Conservation (phyloP, 2,797 vertebrate species). For the Lerista edwardsae region DNA sequence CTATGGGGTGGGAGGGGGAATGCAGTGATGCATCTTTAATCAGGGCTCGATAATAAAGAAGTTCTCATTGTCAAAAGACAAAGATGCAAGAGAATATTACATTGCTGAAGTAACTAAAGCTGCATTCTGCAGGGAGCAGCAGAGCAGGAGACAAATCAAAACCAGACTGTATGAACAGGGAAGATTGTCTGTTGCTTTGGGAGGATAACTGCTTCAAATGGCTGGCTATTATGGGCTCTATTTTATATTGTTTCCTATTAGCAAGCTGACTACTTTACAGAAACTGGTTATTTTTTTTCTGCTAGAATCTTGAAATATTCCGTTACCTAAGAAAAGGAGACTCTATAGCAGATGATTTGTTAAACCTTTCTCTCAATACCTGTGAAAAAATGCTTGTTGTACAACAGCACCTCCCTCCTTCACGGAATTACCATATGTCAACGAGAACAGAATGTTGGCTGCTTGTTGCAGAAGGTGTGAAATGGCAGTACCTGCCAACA, state of each 20-base stretch:
- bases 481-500: not conserved
- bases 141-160: not conserved
- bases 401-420: slow-evolving; percentile 8
- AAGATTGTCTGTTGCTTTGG: not conserved
- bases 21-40: slow-evolving; percentile 41
- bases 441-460: accelerated
- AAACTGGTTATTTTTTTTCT: not conserved
- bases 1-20: not conserved
- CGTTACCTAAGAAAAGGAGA: accelerated
- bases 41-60: slow-evolving; percentile 13
- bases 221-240: accelerated
- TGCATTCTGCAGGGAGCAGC: slow-evolving; percentile 29
- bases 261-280: not conserved
- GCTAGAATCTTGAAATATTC: accelerated
- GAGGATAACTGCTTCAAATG: not conserved
- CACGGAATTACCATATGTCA: not conserved
- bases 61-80: slow-evolving; percentile 18
- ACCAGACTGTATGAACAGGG: slow-evolving; percentile 33
- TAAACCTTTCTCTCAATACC: not conserved
- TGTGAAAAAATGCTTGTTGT: accelerated
- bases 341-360: not conserved
- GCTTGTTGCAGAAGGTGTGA: not conserved
- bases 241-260: not conserved
- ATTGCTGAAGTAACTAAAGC: slow-evolving; percentile 12
- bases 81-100: slow-evolving; percentile 41